Evolutionary conservation across 2,888 invertebrate species (phyloP).

Genomic region (Amphipyra berbera): DNA sequence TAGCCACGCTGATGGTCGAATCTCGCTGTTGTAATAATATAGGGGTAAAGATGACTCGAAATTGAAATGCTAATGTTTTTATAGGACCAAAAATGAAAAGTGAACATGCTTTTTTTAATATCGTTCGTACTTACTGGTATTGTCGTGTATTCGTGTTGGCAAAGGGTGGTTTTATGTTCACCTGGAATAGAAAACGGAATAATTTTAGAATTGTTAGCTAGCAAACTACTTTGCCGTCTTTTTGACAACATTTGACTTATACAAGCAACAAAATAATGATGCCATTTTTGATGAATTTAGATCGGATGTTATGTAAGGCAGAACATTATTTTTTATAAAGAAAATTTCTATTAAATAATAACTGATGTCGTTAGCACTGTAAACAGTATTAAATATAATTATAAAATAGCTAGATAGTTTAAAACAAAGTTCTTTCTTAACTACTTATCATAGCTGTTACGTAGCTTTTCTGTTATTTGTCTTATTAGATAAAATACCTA

Average conservation of each 20-base stretch:
- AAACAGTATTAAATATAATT: no score
- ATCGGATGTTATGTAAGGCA: no score
- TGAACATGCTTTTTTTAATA: slow-evolving; percentile 30
- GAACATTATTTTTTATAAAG: no score
- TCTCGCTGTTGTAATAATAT: slow-evolving; percentile 56
- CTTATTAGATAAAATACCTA: neutral
- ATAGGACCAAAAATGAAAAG: slow-evolving; percentile 52
- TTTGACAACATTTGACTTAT: no score
- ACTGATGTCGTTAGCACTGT: no score
- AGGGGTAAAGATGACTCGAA: slow-evolving; percentile 55
- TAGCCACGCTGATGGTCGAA: slow-evolving; percentile 48
- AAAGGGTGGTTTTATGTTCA: slow-evolving; percentile 9
- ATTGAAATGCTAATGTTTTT: slow-evolving; percentile 59
- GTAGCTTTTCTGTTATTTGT: no score
- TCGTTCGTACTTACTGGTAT: slow-evolving; percentile 11
- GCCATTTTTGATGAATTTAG: no score
- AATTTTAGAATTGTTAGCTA: neutral
- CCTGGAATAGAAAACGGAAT: neutral
- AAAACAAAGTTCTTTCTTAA: no score
- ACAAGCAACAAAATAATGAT: no score
- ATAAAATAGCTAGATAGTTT: no score
- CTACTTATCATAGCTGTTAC: no score
- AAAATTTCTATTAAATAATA: no score
- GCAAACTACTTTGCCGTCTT: neutral
- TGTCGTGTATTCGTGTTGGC: neutral